Conservation (phyloP, 2,888 invertebrate genomes). For the Pollenia angustigena region DNA sequence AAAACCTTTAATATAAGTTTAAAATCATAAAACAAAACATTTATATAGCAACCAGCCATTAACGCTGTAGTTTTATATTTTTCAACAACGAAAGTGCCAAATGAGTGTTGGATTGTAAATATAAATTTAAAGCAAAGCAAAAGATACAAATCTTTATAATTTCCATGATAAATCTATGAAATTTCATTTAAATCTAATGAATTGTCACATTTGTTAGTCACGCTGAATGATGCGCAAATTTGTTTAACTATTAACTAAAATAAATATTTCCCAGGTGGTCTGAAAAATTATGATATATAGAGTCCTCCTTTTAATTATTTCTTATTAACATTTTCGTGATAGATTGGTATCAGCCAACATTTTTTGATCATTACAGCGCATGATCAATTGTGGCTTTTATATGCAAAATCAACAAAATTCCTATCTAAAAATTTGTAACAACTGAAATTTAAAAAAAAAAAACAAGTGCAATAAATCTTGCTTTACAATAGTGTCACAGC, state of each 20-base stretch:
- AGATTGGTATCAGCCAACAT: conserved; percentile 28
- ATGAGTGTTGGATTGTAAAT: background rate
- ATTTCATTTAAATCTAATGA: conserved; percentile 26
- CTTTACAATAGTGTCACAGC: conserved; percentile 49
- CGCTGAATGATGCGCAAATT: background rate
- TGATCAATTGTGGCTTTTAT: conserved; percentile 2
- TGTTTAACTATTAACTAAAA: background rate
- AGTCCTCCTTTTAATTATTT: conserved; percentile 5
- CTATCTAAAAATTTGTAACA: background rate
- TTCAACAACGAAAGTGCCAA: conserved; percentile 8
- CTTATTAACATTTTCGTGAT: conserved; percentile 45
- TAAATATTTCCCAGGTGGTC: conserved; percentile 35
- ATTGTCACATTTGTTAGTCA: conserved; percentile 8
- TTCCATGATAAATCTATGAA: conserved; percentile 37
- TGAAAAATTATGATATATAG: background rate
- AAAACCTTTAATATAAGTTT: background rate
- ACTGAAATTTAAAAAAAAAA: background rate
- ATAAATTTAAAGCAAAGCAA: conserved; percentile 6
- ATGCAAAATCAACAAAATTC: conserved; percentile 12
- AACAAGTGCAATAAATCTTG: conserved; percentile 65
- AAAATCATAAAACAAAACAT: conserved; percentile 8
- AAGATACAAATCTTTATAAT: conserved; percentile 2
- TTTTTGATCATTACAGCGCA: background rate
- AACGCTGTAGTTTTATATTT: conserved; percentile 22
- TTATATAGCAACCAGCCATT: conserved; percentile 16